These are phyloP conservation scores for Leptobrachium ailaonicum DNA, from an alignment of 2,113 vertebrate genomes.

Conservation along the genomic window DNA sequence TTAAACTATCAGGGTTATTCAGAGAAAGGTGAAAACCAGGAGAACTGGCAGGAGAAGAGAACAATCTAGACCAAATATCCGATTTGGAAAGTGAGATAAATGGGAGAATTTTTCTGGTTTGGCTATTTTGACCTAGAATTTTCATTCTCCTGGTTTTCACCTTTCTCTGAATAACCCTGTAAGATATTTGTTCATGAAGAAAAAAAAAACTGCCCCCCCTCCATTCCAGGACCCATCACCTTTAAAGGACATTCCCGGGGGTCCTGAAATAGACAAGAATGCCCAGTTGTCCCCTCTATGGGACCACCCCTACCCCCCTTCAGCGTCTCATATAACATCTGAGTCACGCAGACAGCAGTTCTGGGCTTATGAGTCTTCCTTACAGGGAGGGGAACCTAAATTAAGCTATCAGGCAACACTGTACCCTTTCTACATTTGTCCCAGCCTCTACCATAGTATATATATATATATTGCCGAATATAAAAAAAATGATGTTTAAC, in stretches of 20 bases:
- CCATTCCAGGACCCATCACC: slow-evolving; percentile 31
- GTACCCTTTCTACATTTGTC: background rate
- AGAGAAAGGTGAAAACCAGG: too few relatives aligned
- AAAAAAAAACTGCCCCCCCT: background rate
- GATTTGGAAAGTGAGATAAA: too few relatives aligned
- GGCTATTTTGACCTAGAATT: too few relatives aligned
- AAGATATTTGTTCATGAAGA: background rate
- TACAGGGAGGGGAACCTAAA: slow-evolving; percentile 42
- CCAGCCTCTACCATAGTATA: background rate
- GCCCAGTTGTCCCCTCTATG: slow-evolving; percentile 35
- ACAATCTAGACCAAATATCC: too few relatives aligned
- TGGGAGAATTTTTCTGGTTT: too few relatives aligned
- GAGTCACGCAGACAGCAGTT: slow-evolving; percentile 34
- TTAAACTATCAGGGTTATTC: too few relatives aligned
- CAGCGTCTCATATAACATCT: slow-evolving; percentile 45
- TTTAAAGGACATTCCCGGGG: slow-evolving; percentile 48
- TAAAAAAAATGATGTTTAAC: too few relatives aligned
- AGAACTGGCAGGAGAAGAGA: too few relatives aligned
- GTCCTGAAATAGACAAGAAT: slow-evolving; percentile 48
- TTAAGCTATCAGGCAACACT: slow-evolving; percentile 15
- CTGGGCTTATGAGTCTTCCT: slow-evolving; percentile 28
- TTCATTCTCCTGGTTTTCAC: too few relatives aligned
- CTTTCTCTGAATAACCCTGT: too few relatives aligned
- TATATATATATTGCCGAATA: too few relatives aligned
- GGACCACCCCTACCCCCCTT: slow-evolving; percentile 22